Percentiles rank a stretch among this genome's conserved stretches.
Conservation (phyloP, 2,888 invertebrate species). For the Crocallis elinguaria region DNA sequence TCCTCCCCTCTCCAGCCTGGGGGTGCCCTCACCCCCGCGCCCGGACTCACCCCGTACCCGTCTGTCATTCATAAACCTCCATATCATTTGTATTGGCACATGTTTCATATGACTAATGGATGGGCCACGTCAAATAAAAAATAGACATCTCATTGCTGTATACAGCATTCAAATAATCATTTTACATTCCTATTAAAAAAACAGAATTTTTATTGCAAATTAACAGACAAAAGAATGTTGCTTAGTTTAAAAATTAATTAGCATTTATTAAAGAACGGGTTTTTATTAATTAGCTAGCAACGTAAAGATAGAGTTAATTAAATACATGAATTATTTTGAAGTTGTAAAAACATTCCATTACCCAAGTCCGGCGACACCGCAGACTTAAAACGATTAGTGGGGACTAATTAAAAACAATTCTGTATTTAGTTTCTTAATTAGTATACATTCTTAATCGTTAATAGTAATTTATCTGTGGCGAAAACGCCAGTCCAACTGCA, state of each 20-base stretch:
- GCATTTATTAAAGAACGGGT: conserved; percentile 16
- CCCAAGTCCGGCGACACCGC: conserved; percentile 21
- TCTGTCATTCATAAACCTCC: conserved; percentile 83
- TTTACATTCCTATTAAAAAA: conserved; percentile 29
- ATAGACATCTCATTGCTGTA: conserved; percentile 58
- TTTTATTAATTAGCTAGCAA: conserved; percentile 16
- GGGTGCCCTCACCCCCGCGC: conserved; percentile 39
- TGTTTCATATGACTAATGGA: conserved; percentile 84
- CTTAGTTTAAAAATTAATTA: conserved; percentile 10
- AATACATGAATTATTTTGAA: conserved; percentile 31
- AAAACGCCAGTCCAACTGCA: neutral
- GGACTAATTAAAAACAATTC: conserved; percentile 36
- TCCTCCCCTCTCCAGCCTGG: conserved; percentile 49
- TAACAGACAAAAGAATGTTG: conserved; percentile 28
- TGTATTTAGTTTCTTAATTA: conserved; percentile 25
- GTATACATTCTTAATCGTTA: neutral
- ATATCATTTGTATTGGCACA: conserved; percentile 85
- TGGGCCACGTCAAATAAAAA: conserved; percentile 72
- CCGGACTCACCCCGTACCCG: conserved; percentile 43
- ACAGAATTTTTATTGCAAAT: conserved; percentile 38
- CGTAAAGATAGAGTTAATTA: conserved; percentile 31
- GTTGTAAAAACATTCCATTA: conserved; percentile 31
- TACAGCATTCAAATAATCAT: conserved; percentile 38
- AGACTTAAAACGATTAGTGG: conserved; percentile 25
- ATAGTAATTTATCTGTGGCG: conserved; percentile 9